A percentile compares a stretch with the other conserved stretches of the same genome.
These are phyloP conservation scores for Melangyna quadrimaculata DNA, from an alignment of 2,888 invertebrate genomes.

Conservation along the genomic window DNA sequence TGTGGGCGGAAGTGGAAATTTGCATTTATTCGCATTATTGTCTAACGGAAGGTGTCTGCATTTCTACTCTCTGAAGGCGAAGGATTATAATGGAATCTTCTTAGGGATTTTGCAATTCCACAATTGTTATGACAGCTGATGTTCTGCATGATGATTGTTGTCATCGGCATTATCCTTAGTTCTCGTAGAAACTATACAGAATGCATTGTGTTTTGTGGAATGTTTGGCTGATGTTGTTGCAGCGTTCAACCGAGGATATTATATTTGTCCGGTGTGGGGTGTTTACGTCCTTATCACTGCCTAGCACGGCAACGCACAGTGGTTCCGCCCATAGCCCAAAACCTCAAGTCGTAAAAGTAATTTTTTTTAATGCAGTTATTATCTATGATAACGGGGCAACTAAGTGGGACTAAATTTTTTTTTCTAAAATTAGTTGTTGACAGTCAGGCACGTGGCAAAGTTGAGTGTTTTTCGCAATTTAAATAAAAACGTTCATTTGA, in stretches of 20 bases:
- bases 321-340: too few relatives aligned
- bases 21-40: slow-evolving; percentile 46
- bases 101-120: slow-evolving; percentile 49
- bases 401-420: too few relatives aligned
- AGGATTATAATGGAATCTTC: slow-evolving; percentile 59
- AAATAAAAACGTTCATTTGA: too few relatives aligned
- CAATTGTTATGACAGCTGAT: slow-evolving; percentile 61
- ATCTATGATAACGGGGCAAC: too few relatives aligned
- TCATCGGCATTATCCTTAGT: background rate
- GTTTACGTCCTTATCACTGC: background rate
- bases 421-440: too few relatives aligned
- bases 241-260: background rate
- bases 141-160: slow-evolving; percentile 40
- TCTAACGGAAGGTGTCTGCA: slow-evolving; percentile 8
- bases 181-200: background rate
- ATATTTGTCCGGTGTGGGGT: background rate
- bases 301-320: background rate
- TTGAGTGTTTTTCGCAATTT: too few relatives aligned
- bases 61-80: slow-evolving; percentile 18
- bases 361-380: too few relatives aligned
- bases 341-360: too few relatives aligned
- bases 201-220: background rate
- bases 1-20: slow-evolving; percentile 18
- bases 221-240: background rate
- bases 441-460: too few relatives aligned